These are phyloP conservation scores for Sarcophaga caerulescens DNA, from an alignment of 2,888 invertebrate species.

Conservation along the genomic window DNA sequence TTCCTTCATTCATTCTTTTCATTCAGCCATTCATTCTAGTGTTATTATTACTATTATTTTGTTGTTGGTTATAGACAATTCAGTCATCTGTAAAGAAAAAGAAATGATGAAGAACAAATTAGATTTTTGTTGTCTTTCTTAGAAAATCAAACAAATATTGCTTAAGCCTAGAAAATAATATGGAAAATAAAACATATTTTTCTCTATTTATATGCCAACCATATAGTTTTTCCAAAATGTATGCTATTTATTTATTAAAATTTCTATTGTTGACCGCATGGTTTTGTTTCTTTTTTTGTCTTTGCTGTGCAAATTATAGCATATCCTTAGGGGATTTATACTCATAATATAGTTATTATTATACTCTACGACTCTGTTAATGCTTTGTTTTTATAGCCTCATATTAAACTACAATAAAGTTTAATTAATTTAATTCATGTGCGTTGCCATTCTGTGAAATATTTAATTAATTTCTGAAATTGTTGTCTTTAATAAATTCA, in stretches of 20 bases:
- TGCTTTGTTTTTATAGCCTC: neutral
- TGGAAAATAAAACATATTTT: conserved; percentile 1
- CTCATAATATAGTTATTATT: neutral
- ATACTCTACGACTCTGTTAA: neutral
- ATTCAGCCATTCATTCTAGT: neutral
- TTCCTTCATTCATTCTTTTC: neutral
- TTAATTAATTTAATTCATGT: conserved; percentile 28
- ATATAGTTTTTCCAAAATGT: conserved; percentile 6
- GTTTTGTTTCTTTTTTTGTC: neutral
- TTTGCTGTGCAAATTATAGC: neutral
- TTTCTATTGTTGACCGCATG: conserved; percentile 10
- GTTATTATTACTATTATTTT: conserved; percentile 43
- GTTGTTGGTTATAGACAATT: conserved; percentile 63
- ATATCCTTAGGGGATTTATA: conserved; percentile 10
- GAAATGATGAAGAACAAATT: conserved; percentile 72
- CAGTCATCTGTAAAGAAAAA: conserved; percentile 71
- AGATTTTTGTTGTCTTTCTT: conserved; percentile 33
- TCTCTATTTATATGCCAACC: conserved; percentile 53
- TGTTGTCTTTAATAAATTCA: neutral
- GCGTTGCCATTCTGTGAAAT: neutral
- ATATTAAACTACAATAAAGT: conserved; percentile 22
- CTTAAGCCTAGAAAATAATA: neutral
- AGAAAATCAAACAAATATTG: neutral
- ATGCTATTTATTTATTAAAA: conserved; percentile 27
- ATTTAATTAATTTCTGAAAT: neutral